Evolutionary conservation across 2,113 vertebrate genomes (phyloP).

Genomic region (Empidonax alnorum): DNA sequence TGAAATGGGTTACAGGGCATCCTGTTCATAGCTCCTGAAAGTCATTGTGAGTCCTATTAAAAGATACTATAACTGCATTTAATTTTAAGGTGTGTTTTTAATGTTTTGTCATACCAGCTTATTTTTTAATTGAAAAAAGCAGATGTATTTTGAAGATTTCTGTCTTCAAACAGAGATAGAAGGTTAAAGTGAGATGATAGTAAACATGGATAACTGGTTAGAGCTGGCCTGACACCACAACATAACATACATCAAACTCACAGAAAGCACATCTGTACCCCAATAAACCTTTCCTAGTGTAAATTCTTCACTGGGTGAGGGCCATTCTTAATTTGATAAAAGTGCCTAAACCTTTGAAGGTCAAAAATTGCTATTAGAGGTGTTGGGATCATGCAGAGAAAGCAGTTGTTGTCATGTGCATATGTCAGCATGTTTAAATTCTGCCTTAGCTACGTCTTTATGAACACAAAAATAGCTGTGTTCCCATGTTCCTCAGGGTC

Average conservation of each 20-base stretch:
- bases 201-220: neutral
- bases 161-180: neutral
- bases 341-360: neutral
- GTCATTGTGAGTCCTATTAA: fast-evolving
- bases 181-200: fast-evolving
- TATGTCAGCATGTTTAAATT: neutral
- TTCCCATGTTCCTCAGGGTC: neutral
- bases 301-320: neutral
- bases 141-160: neutral
- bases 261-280: neutral
- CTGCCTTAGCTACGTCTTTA: neutral
- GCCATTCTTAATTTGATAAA: neutral
- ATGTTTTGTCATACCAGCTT: neutral
- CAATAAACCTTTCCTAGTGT: neutral
- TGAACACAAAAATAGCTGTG: neutral
- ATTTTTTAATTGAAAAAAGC: neutral
- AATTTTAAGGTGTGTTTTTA: neutral
- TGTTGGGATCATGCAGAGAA: neutral
- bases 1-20: neutral
- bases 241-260: neutral
- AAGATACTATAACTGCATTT: neutral
- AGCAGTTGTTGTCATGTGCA: neutral
- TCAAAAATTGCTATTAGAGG: neutral
- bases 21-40: neutral
- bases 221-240: neutral